Evolutionary conservation across 2,888 invertebrate genomes (phyloP).

Genomic region (Campoletis raptor): DNA sequence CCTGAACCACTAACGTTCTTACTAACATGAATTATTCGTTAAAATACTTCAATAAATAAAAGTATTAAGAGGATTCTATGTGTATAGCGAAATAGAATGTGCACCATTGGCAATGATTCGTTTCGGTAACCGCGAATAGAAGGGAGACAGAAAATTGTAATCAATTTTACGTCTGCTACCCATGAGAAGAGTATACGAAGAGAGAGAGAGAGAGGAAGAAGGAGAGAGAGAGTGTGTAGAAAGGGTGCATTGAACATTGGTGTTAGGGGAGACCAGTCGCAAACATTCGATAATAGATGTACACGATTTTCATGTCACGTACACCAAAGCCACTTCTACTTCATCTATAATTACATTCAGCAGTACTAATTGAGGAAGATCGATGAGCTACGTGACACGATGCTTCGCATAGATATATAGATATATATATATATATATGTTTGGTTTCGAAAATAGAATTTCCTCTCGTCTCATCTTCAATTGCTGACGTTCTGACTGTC

Average conservation of each 20-base stretch:
- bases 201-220: background rate
- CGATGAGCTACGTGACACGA: slow-evolving; percentile 69
- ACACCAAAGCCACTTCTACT: slow-evolving; percentile 66
- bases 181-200: slow-evolving; percentile 20
- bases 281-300: slow-evolving; percentile 72
- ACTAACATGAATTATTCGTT: slow-evolving; percentile 29
- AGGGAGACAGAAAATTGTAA: slow-evolving; percentile 50
- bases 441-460: slow-evolving; percentile 57
- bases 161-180: slow-evolving; percentile 69
- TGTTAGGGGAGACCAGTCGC: slow-evolving; percentile 65
- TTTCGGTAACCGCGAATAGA: slow-evolving; percentile 35
- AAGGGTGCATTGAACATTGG: slow-evolving; percentile 43
- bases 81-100: slow-evolving; percentile 3
- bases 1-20: background rate
- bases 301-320: slow-evolving; percentile 73
- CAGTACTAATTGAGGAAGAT: slow-evolving; percentile 73
- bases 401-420: background rate
- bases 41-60: slow-evolving; percentile 18
- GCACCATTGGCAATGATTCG: slow-evolving; percentile 15
- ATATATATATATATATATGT: slow-evolving; percentile 1
- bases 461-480: slow-evolving; percentile 39
- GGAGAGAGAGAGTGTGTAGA: background rate
- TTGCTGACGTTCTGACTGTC: slow-evolving; percentile 7
- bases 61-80: background rate
- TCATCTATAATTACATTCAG: slow-evolving; percentile 70